Conservation (phyloP, 2,113 vertebrate genomes). For the Rhabdomys dilectus region DNA sequence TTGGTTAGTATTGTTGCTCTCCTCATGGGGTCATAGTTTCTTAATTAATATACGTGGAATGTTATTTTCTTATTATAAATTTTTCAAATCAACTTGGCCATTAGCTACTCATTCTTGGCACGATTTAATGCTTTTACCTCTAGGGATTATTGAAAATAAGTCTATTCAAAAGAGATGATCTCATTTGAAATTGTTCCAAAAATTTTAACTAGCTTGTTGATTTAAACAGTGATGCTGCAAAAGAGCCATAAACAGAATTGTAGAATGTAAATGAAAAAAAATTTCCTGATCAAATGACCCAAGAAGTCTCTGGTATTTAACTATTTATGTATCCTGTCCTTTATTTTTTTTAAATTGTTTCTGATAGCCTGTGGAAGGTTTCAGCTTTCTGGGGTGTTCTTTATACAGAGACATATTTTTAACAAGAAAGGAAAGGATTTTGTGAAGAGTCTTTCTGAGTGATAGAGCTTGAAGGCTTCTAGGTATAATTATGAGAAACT, state of each 20-base stretch:
- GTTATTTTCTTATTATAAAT: background rate
- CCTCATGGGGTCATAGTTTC: background rate
- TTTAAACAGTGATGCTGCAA: background rate
- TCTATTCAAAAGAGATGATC: background rate
- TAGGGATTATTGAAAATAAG: background rate
- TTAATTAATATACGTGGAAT: background rate
- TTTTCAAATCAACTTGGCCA: background rate
- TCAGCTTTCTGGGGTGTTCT: background rate
- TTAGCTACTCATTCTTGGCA: background rate
- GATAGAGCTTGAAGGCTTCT: background rate
- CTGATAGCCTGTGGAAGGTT: background rate
- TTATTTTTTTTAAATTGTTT: background rate
- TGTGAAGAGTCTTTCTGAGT: background rate
- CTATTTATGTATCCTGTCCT: background rate
- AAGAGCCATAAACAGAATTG: background rate
- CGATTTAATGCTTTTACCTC: background rate
- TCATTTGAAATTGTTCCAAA: background rate
- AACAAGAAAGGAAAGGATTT: background rate
- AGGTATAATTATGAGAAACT: too few relatives aligned
- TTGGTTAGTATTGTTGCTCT: too few relatives aligned
- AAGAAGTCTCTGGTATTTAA: background rate
- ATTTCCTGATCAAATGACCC: background rate
- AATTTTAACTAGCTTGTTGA: background rate
- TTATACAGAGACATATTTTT: background rate
- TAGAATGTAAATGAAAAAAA: background rate